Conservation (phyloP, 2,888 invertebrate species). For the Campoplex capitator region DNA sequence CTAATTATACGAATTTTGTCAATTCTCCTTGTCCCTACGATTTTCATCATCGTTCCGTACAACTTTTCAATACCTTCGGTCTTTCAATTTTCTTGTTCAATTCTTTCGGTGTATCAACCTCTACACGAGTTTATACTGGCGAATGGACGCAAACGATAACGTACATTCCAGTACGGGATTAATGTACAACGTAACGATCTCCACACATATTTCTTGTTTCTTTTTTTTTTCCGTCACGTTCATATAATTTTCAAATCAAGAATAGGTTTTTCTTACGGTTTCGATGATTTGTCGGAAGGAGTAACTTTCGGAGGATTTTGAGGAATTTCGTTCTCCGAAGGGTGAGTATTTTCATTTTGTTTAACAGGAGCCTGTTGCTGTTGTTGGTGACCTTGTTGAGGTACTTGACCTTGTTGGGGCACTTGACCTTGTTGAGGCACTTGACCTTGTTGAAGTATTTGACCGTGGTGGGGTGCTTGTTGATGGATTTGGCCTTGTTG, state of each 20-base stretch:
- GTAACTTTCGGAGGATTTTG: slow-evolving; percentile 63
- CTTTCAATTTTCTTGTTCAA: not conserved
- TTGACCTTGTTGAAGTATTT: slow-evolving; percentile 71
- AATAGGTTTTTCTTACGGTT: not conserved
- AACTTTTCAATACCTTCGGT: not conserved
- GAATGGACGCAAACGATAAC: slow-evolving; percentile 4
- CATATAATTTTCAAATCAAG: not conserved
- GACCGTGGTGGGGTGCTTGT: slow-evolving; percentile 27
- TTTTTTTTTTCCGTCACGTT: not conserved
- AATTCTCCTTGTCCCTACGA: not conserved
- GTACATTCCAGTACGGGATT: slow-evolving; percentile 5
- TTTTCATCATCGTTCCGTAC: not conserved
- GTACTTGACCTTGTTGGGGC: not conserved
- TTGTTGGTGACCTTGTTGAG: not conserved
- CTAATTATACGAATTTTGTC: not conserved
- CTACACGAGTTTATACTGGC: not conserved
- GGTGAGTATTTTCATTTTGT: slow-evolving; percentile 50
- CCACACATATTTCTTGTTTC: not conserved
- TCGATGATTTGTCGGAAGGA: not conserved
- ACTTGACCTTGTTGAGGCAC: not conserved
- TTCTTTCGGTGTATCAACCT: not conserved
- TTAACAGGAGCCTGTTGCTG: slow-evolving; percentile 72
- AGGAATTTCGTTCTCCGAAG: slow-evolving; percentile 72
- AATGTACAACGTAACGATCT: slow-evolving; percentile 5
- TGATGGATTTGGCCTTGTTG: slow-evolving; percentile 42